Percentiles rank a stretch among this genome's conserved stretches.
phyloP scores from a whole-genome alignment of 2,888 invertebrate species.

The Andrena minutula region DNA sequence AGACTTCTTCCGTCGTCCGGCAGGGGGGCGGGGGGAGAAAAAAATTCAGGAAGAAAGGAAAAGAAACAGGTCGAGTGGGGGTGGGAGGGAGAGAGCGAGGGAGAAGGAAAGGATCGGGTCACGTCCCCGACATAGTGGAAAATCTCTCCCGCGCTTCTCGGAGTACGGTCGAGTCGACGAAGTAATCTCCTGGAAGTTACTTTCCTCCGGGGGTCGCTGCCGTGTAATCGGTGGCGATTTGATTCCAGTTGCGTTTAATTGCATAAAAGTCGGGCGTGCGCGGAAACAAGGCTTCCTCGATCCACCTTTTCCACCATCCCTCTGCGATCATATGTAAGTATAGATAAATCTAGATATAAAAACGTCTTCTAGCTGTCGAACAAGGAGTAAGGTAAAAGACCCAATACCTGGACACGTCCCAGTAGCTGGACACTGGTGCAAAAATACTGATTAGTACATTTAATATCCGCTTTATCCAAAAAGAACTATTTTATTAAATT shows the following conservation, averaged over 20 bases:
- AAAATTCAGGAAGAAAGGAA: slow-evolving; percentile 52
- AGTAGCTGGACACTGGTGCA: too few species aligned
- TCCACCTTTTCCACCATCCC: neutral
- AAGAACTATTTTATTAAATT: too few species aligned
- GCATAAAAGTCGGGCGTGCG: slow-evolving; percentile 13
- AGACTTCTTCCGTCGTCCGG: slow-evolving; percentile 39
- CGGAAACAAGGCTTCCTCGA: slow-evolving; percentile 12
- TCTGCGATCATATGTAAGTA: neutral
- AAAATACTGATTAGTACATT: too few species aligned
- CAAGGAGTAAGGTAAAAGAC: too few species aligned
- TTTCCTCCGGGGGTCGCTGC: slow-evolving; percentile 37
- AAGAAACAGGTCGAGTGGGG: neutral
- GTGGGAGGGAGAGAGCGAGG: neutral
- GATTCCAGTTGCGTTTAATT: slow-evolving; percentile 63
- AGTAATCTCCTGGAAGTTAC: slow-evolving; percentile 68
- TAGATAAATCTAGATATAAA: too few species aligned
- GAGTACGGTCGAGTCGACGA: slow-evolving; percentile 44
- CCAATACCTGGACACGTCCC: too few species aligned
- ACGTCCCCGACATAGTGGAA: slow-evolving; percentile 54
- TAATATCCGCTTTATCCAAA: too few species aligned
- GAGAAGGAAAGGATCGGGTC: slow-evolving; percentile 45
- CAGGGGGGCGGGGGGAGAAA: slow-evolving; percentile 17
- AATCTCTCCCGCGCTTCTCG: slow-evolving; percentile 52
- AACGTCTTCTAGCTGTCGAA: too few species aligned
- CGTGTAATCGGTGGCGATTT: slow-evolving; percentile 58